Conservation (phyloP, 2,113 vertebrate species). For the Cathartes aura region DNA sequence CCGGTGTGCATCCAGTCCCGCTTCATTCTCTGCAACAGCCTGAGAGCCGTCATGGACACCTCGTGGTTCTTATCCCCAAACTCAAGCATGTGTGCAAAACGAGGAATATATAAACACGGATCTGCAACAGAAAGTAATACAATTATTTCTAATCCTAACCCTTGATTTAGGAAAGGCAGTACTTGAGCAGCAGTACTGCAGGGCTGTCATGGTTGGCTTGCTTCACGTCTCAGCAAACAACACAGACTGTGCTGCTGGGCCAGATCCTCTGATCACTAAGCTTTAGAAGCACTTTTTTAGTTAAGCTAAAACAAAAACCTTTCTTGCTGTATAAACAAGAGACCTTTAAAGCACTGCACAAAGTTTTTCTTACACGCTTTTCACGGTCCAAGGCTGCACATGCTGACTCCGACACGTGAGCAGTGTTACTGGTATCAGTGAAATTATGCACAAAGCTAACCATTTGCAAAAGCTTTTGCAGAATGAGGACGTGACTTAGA, state of each 20-base stretch:
- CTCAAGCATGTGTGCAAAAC: constrained; percentile 96
- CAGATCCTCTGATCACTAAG: background rate
- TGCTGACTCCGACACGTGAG: accelerated
- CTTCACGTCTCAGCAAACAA: background rate
- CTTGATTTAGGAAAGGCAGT: background rate
- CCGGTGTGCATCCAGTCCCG: constrained; percentile 99
- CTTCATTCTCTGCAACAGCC: constrained; percentile 97
- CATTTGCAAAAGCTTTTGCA: background rate
- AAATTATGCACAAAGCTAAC: background rate
- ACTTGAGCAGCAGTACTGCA: background rate
- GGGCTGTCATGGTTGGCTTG: background rate
- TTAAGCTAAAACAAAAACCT: background rate
- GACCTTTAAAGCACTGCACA: background rate
- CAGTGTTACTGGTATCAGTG: background rate
- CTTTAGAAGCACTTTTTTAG: background rate
- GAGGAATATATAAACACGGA: constrained; percentile 94
- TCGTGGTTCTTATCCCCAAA: constrained; percentile 97
- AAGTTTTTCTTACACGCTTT: background rate
- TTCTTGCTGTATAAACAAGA: background rate
- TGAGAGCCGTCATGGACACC: constrained; percentile 95
- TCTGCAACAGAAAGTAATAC: constrained; percentile 73
- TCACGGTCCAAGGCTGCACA: background rate
- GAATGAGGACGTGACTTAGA: background rate
- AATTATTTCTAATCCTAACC: background rate
- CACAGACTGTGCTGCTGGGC: background rate